phyloP scores from a whole-genome alignment of 2,888 invertebrate species.

The Tupiocoris notatus region DNA sequence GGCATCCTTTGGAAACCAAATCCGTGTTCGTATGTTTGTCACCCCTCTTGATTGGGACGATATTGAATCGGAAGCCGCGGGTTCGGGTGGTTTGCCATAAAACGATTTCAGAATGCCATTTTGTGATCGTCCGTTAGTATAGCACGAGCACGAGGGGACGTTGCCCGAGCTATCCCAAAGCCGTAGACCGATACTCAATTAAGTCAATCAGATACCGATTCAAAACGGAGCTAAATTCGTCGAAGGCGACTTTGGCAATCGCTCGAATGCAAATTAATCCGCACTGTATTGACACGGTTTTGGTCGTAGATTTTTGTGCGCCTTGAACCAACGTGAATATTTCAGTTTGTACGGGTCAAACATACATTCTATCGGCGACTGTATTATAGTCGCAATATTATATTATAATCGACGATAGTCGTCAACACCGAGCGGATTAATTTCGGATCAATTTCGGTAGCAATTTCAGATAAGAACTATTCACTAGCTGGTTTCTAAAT shows the following conservation, averaged over 20 bases:
- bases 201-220: background rate
- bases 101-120: background rate
- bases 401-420: too few relatives aligned
- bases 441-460: too few relatives aligned
- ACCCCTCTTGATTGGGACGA: background rate
- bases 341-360: too few relatives aligned
- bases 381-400: too few relatives aligned
- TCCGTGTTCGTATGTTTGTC: background rate
- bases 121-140: background rate
- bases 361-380: too few relatives aligned
- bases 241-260: background rate
- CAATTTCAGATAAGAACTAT: too few relatives aligned
- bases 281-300: background rate
- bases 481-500: too few relatives aligned
- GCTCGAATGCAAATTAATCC: background rate
- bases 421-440: too few relatives aligned
- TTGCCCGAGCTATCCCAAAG: background rate
- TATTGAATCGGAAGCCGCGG: background rate
- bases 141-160: background rate
- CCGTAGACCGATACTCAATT: background rate
- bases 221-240: background rate
- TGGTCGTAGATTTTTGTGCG: too few relatives aligned
- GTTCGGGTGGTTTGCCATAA: background rate
- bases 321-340: too few relatives aligned
- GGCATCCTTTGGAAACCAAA: background rate